phyloP scores from a whole-genome alignment of 2,888 invertebrate species.

The Lasioglossum morio region DNA sequence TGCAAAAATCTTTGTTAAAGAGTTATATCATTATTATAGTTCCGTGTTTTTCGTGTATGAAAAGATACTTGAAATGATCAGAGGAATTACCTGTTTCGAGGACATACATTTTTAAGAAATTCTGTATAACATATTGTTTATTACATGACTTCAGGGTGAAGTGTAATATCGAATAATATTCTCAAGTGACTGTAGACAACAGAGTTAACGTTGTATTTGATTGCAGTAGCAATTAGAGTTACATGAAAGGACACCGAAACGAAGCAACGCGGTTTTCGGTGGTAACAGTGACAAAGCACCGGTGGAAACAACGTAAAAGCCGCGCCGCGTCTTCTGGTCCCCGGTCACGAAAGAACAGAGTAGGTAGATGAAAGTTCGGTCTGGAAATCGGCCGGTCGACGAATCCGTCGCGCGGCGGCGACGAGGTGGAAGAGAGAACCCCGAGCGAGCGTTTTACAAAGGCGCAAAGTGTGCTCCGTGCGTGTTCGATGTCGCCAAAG shows the following conservation, averaged over 20 bases:
- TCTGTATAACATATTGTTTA: too few species aligned
- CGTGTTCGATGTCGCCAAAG: slow-evolving; percentile 58
- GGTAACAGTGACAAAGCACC: not conserved
- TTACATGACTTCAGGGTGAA: too few species aligned
- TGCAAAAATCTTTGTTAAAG: too few species aligned
- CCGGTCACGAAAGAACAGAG: not conserved
- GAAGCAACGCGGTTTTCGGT: not conserved
- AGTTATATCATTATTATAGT: too few species aligned
- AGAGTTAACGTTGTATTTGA: not conserved
- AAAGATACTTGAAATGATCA: too few species aligned
- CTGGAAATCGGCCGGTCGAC: slow-evolving; percentile 31
- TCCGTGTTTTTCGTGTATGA: too few species aligned
- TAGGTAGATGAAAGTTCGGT: slow-evolving; percentile 14
- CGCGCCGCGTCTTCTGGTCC: not conserved
- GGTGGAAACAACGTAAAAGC: not conserved
- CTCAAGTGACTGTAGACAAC: not conserved
- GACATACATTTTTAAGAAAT: too few species aligned
- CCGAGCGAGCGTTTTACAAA: slow-evolving; percentile 39
- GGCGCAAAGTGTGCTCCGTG: slow-evolving; percentile 49
- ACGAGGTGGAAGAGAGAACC: slow-evolving; percentile 3
- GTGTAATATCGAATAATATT: not conserved
- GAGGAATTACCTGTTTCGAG: too few species aligned
- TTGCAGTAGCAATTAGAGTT: not conserved
- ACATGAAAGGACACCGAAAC: not conserved
- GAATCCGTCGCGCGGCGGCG: slow-evolving; percentile 5